Evolutionary conservation across 2,888 invertebrate genomes (phyloP).

Genomic region (Halictus quadricinctus): DNA sequence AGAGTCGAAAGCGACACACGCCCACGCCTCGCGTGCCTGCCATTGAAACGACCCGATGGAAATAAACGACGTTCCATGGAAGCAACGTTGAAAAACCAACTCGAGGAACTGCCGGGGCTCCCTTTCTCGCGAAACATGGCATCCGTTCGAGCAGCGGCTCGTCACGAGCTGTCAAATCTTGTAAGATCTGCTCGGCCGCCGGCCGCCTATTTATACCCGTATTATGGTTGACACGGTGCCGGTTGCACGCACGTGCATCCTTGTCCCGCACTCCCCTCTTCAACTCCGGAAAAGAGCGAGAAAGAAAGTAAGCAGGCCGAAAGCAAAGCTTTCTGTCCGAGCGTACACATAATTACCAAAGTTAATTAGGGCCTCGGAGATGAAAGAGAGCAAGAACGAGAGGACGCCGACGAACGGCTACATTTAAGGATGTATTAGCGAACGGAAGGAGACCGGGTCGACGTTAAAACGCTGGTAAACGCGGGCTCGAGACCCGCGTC

Average conservation of each 20-base stretch:
- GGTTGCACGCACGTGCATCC: constrained; percentile 24
- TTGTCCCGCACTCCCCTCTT: neutral
- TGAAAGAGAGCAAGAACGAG: constrained; percentile 68
- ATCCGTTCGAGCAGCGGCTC: constrained; percentile 27
- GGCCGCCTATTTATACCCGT: constrained; percentile 54
- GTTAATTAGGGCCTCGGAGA: constrained; percentile 74
- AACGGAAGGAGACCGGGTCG: constrained; percentile 41
- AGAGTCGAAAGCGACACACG: neutral
- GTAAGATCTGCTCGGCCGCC: constrained; percentile 21
- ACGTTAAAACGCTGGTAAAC: constrained; percentile 53
- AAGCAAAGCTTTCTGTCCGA: constrained; percentile 57
- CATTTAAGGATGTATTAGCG: constrained; percentile 65
- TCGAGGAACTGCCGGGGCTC: constrained; percentile 11
- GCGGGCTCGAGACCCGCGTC: constrained; percentile 18
- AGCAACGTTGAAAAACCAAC: constrained; percentile 11
- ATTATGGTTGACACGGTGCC: constrained; percentile 33
- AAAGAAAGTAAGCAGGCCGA: neutral
- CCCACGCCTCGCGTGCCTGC: neutral
- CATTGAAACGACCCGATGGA: constrained; percentile 12
- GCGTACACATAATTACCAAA: constrained; percentile 72
- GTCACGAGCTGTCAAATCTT: constrained; percentile 52
- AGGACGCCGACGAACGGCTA: constrained; percentile 20
- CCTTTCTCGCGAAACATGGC: constrained; percentile 29
- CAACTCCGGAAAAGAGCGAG: constrained; percentile 9
- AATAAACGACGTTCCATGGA: constrained; percentile 38